A percentile compares a stretch with the other conserved stretches of the same genome.
Conservation (phyloP, 1,140 invertebrate genomes). For the Eupristina koningsbergeri region DNA sequence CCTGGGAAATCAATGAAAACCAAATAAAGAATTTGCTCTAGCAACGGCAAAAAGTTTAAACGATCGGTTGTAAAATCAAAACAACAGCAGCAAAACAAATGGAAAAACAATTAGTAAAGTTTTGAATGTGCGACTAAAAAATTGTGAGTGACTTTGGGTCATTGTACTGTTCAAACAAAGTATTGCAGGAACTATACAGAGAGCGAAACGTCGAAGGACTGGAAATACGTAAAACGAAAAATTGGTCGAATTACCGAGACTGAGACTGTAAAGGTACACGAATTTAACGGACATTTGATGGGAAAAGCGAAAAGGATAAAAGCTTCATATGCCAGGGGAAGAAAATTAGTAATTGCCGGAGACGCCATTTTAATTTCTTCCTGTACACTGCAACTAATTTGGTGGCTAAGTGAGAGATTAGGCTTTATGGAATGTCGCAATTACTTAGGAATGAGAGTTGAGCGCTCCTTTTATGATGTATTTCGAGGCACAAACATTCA, state of each 20-base stretch:
- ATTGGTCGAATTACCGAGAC: conserved; percentile 18
- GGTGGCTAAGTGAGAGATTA: conserved; percentile 15
- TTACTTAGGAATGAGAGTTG: conserved; percentile 38
- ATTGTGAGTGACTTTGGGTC: conserved; percentile 6
- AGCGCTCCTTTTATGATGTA: conserved; percentile 2
- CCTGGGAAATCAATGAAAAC: no score
- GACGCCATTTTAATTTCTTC: conserved; percentile 43
- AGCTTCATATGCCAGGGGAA: neutral
- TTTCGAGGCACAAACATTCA: neutral
- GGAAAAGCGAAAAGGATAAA: neutral
- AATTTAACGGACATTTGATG: neutral
- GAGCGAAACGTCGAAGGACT: neutral
- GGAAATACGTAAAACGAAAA: neutral
- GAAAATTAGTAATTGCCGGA: conserved; percentile 27
- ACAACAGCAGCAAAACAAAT: neutral
- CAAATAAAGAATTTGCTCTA: no score
- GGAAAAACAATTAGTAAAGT: neutral
- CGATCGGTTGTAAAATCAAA: no score
- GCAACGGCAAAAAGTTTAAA: no score
- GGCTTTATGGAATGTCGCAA: conserved; percentile 44
- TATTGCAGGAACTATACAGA: neutral
- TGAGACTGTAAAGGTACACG: neutral
- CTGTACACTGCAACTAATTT: neutral
- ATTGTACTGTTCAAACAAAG: conserved; percentile 2
- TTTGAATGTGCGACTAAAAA: neutral